Conservation (phyloP, 2,797 vertebrate genomes). For the Hapalemur alaotrensis region DNA sequence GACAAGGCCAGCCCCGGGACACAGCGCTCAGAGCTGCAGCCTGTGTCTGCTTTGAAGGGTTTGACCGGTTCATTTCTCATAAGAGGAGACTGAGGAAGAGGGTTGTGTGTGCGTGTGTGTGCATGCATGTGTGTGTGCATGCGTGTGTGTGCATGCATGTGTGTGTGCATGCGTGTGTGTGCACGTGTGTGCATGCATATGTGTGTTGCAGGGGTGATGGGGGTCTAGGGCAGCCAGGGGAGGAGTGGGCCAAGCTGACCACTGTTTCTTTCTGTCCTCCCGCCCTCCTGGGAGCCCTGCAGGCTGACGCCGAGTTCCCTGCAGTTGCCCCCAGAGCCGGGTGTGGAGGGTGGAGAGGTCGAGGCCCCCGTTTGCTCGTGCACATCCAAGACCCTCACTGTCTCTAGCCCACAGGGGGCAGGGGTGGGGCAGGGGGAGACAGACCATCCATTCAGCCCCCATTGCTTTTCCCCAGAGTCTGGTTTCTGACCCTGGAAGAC, state of each 20-base stretch:
- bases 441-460: background rate
- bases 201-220: too few relatives aligned
- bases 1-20: background rate
- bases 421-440: background rate
- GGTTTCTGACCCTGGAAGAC: background rate
- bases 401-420: background rate
- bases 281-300: conserved; percentile 38
- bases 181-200: too few relatives aligned
- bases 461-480: background rate
- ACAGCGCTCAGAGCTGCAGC: background rate
- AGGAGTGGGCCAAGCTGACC: background rate
- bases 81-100: background rate
- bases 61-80: background rate
- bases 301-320: background rate
- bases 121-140: rapidly evolving
- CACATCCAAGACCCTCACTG: background rate
- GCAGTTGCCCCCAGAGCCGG: background rate
- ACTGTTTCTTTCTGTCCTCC: background rate
- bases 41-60: background rate
- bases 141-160: rapidly evolving
- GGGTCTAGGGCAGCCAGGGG: background rate
- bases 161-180: rapidly evolving
- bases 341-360: background rate
- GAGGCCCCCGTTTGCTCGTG: background rate
- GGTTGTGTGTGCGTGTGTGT: rapidly evolving